Base-by-base conservation (phyloP, 2,113 vertebrate species). In the Leiothrix lutea region DNA sequence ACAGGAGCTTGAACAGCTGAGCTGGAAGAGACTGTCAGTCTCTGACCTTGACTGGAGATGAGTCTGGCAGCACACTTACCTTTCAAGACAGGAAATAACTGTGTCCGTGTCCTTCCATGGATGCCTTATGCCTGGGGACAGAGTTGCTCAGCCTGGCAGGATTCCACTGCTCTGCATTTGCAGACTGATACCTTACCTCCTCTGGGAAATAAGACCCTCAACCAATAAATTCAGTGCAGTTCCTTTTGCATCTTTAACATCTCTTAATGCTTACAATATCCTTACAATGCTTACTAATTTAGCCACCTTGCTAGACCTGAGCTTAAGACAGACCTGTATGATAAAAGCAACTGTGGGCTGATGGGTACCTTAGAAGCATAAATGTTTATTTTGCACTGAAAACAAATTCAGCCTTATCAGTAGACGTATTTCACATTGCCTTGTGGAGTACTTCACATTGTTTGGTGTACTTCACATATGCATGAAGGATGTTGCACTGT, bases 31-130 rank as follows among this genome's bases (percentile, higher is more conserved):
- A 47, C 44, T 78, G 74, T 70, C 94, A 83, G 86, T 77, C 70
- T 90, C 74, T 85, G 84, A 69, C 87, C 93, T 84, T 91, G 74
- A 85, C 12, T 19, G 9, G 57, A 81, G 72, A 74, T 12, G 40
- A 80, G 45, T 79, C 64, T 95, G 70, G 70, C 81, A 96, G 58
- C 53, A 89, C 80, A 77, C 93, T 95, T 95, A 96, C 95, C 94
- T 95, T 75, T 81, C 50, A 81, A 78, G 73, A 75, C 65, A 78
- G 70, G 77, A 93, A 95, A 82, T 60, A 86, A 77, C 71, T n/a
- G 44, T 60, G 73, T 69, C 54, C 12, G 7, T 81, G 65, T 72
- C 66, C 54, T 91, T 85, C 65, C 82, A 61, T 0, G 8, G 67
- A 83, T 51, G 79, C 48, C 66, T 65, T 88, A 77, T 35, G 54